Evolutionary conservation across 1,140 invertebrate genomes (phyloP).

Genomic region (Coboldia fuscipes): DNA sequence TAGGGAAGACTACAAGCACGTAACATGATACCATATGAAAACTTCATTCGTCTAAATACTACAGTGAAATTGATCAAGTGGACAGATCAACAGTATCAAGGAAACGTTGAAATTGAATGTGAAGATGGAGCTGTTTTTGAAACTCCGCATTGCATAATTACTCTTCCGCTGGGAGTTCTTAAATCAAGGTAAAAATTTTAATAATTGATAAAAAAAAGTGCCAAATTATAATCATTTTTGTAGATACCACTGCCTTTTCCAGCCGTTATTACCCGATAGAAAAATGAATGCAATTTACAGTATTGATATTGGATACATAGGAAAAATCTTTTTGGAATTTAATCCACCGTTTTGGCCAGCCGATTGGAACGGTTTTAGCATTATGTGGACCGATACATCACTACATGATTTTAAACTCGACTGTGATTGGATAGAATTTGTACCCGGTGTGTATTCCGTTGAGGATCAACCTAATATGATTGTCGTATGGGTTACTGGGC

Average conservation of each 20-base stretch:
- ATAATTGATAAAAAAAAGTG: too few relatives aligned
- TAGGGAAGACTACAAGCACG: too few relatives aligned
- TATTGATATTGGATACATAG: conserved; percentile 37
- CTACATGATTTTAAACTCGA: background rate
- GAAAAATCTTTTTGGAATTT: conserved; percentile 50
- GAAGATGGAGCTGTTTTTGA: conserved; percentile 30
- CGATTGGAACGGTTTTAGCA: conserved; percentile 12
- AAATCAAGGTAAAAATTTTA: too few relatives aligned
- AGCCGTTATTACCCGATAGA: conserved; percentile 25
- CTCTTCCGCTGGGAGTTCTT: conserved; percentile 42
- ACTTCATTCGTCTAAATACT: conserved; percentile 23
- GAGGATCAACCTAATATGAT: conserved; percentile 38
- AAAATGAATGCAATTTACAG: conserved; percentile 33
- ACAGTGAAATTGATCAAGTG: conserved; percentile 25
- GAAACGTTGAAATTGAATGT: conserved; percentile 30
- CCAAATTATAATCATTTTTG: too few relatives aligned
- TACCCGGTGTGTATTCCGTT: conserved; percentile 35
- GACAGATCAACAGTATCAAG: too few relatives aligned
- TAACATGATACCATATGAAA: too few relatives aligned
- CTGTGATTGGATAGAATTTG: conserved; percentile 24
- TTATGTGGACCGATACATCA: background rate
- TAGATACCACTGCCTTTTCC: conserved; percentile 27
- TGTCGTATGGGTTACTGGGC: conserved; percentile 29
- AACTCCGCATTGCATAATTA: conserved; percentile 43
- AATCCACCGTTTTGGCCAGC: conserved; percentile 36